A percentile compares a stretch with the other conserved stretches of the same genome.
phyloP scores from a whole-genome alignment of 2,888 invertebrate species.

The Amphipoea lucens region DNA sequence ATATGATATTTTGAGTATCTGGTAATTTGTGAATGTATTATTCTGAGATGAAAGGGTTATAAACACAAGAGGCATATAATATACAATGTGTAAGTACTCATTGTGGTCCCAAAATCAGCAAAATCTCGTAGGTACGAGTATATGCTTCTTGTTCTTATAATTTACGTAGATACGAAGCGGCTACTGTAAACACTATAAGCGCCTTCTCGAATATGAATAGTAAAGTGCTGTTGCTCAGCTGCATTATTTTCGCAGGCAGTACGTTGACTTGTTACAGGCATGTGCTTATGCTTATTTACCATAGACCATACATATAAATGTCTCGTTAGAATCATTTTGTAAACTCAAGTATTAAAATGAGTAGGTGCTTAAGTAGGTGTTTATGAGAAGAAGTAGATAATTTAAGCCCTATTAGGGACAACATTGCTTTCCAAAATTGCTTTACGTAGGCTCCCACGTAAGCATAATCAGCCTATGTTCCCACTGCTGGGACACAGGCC shows the following conservation, averaged over 20 bases:
- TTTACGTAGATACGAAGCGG: not conserved
- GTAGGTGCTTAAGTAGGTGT: not conserved
- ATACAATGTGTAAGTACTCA: not conserved
- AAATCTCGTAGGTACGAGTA: no score
- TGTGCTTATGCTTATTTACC: not conserved
- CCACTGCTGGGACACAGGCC: not conserved
- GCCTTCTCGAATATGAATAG: slow-evolving; percentile 2
- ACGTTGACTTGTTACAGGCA: not conserved
- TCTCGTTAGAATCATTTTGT: no score
- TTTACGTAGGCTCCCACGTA: not conserved
- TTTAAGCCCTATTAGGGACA: no score
- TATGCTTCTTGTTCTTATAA: not conserved
- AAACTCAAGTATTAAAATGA: not conserved
- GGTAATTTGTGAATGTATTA: no score
- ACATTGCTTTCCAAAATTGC: not conserved
- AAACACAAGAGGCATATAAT: no score
- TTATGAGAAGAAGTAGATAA: not conserved
- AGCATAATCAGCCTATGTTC: not conserved
- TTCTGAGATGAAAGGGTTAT: no score
- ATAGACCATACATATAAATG: no score
- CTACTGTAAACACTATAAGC: not conserved
- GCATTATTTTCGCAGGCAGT: not conserved
- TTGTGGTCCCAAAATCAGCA: no score
- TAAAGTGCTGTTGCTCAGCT: not conserved
- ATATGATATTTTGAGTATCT: no score